A percentile compares a stretch with the other conserved stretches of the same genome.
Evolutionary conservation across 2,797 vertebrate genomes (phyloP).

Genomic region (Bradypodion pumilum): DNA sequence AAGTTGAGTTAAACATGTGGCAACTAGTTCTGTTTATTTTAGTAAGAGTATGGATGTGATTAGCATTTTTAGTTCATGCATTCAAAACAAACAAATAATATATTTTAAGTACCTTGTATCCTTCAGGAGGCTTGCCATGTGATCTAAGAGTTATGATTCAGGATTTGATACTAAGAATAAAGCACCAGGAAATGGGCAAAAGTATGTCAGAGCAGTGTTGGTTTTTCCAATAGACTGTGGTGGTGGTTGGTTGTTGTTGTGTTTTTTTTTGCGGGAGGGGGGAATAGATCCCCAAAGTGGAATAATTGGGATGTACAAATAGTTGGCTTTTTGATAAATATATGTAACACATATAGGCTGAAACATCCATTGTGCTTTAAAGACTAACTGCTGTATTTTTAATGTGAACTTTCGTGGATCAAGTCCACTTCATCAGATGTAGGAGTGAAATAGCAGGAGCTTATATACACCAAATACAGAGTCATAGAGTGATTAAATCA

Average conservation of each 20-base stretch:
- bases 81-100: neutral
- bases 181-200: neutral
- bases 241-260: no score
- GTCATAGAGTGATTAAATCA: no score
- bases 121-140: neutral
- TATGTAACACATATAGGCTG: no score
- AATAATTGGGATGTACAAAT: neutral
- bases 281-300: neutral
- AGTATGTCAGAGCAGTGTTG: neutral
- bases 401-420: no score
- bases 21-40: neutral
- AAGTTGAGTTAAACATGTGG: neutral
- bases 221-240: neutral
- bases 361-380: no score
- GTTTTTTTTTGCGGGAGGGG: neutral
- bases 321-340: no score
- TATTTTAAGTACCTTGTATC: neutral
- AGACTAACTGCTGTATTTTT: no score
- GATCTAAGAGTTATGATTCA: neutral
- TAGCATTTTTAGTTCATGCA: neutral
- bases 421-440: no score
- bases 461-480: no score
- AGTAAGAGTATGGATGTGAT: neutral
- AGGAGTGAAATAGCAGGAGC: no score
- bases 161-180: conserved; percentile 15